phyloP scores from a whole-genome alignment of 2,113 vertebrate species.

The Cephalophus harveyi region DNA sequence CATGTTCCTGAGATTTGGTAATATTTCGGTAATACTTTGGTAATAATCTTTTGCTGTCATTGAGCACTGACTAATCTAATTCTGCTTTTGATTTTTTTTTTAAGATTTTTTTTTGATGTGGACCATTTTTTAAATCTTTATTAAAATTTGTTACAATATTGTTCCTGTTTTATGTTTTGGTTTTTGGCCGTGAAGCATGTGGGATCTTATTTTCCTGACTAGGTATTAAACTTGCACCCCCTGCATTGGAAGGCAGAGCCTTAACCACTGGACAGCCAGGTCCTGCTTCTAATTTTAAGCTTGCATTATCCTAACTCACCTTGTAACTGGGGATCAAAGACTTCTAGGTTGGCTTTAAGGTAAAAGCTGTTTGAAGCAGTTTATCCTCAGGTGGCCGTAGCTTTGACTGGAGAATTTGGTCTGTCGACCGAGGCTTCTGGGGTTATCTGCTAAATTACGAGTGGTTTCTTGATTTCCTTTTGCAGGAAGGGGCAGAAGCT shows the following conservation, averaged over 20 bases:
- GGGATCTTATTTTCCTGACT: not conserved
- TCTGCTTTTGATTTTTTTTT: not conserved
- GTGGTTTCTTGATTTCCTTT: not conserved
- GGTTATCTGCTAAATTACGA: not conserved
- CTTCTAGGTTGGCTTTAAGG: not conserved
- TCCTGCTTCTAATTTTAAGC: not conserved
- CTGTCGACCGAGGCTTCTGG: not conserved
- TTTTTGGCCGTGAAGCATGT: not conserved
- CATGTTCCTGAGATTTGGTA: not conserved
- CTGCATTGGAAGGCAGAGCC: not conserved
- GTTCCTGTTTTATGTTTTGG: not conserved
- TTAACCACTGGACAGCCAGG: not conserved
- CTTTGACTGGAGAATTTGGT: not conserved
- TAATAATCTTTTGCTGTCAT: not conserved
- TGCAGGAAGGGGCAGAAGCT: slow-evolving; percentile 3
- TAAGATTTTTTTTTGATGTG: not conserved
- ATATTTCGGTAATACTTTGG: not conserved
- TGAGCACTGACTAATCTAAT: not conserved
- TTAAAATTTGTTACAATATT: not conserved
- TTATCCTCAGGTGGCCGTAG: not conserved
- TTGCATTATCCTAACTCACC: slow-evolving; percentile 1
- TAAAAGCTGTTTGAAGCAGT: not conserved
- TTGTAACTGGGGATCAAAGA: not conserved
- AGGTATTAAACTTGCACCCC: not conserved
- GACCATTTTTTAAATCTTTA: not conserved